phyloP scores from a whole-genome alignment of 2,797 vertebrate species.

The Sylvilagus floridanus region DNA sequence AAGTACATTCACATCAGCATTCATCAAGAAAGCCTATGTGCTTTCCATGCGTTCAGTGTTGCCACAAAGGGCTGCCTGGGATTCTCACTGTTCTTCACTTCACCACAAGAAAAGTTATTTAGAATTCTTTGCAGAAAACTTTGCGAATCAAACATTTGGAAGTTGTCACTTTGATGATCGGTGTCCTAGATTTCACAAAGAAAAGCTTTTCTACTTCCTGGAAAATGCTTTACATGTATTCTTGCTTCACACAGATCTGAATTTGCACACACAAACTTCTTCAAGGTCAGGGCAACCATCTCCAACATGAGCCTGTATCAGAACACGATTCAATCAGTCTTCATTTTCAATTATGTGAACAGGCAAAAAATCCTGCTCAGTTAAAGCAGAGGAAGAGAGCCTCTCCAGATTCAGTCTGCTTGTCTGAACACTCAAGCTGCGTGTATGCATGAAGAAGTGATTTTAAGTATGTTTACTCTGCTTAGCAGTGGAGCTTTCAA shows the following conservation, averaged over 20 bases:
- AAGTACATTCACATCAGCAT: not conserved
- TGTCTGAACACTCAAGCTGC: not conserved
- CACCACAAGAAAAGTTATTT: not conserved
- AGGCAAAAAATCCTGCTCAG: not conserved
- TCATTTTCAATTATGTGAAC: slow-evolving; percentile 48
- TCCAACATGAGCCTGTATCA: not conserved
- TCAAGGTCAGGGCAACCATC: not conserved
- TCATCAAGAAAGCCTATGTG: not conserved
- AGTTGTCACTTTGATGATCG: slow-evolving; percentile 13
- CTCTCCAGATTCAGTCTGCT: slow-evolving; percentile 48
- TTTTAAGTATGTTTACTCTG: slow-evolving; percentile 52
- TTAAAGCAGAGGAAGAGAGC: slow-evolving; percentile 33
- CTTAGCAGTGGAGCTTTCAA: slow-evolving; percentile 51
- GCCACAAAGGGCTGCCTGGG: not conserved
- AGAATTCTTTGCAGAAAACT: not conserved
- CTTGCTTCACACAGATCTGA: slow-evolving; percentile 7
- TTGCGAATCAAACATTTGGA: slow-evolving; percentile 29
- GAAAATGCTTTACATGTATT: slow-evolving; percentile 10
- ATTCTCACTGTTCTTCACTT: not conserved
- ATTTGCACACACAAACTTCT: not conserved
- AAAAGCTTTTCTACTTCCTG: not conserved
- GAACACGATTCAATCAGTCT: not conserved
- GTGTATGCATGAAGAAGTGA: not conserved
- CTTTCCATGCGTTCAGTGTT: not conserved
- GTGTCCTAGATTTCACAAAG: slow-evolving; percentile 32